phyloP scores from a whole-genome alignment of 2,113 vertebrate species.

The Cinclus mexicanus region DNA sequence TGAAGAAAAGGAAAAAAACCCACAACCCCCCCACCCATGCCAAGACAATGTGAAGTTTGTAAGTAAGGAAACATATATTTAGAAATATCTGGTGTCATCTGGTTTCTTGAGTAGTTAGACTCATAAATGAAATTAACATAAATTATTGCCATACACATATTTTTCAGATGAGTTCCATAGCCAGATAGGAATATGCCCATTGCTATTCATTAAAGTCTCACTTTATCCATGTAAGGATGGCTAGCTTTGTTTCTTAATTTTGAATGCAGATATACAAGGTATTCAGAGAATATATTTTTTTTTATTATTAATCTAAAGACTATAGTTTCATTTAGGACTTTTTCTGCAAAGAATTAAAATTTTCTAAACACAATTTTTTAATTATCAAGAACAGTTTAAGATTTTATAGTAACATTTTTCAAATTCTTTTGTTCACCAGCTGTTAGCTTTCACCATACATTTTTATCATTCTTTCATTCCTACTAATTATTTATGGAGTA shows the following conservation, averaged over 20 bases:
- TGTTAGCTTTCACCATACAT: background rate
- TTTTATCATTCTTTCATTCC: background rate
- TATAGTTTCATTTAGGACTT: background rate
- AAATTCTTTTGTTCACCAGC: background rate
- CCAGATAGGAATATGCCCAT: background rate
- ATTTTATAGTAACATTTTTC: background rate
- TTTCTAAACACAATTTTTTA: background rate
- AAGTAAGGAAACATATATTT: background rate
- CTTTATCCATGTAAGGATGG: background rate
- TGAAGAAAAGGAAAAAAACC: background rate
- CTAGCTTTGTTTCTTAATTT: background rate
- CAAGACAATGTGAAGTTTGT: background rate
- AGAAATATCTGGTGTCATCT: background rate
- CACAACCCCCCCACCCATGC: rapidly evolving
- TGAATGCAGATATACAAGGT: background rate
- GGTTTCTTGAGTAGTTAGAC: background rate
- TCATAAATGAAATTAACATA: constrained; percentile 12
- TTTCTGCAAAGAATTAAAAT: background rate
- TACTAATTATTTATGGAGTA: background rate
- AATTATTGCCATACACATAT: background rate
- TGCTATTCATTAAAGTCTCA: background rate
- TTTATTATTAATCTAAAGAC: background rate
- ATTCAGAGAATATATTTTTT: background rate
- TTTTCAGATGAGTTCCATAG: background rate
- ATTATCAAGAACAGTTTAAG: background rate